These are phyloP conservation scores for Halcyon chelicuti DNA, from an alignment of 2,797 vertebrate genomes.

Conservation along the genomic window DNA sequence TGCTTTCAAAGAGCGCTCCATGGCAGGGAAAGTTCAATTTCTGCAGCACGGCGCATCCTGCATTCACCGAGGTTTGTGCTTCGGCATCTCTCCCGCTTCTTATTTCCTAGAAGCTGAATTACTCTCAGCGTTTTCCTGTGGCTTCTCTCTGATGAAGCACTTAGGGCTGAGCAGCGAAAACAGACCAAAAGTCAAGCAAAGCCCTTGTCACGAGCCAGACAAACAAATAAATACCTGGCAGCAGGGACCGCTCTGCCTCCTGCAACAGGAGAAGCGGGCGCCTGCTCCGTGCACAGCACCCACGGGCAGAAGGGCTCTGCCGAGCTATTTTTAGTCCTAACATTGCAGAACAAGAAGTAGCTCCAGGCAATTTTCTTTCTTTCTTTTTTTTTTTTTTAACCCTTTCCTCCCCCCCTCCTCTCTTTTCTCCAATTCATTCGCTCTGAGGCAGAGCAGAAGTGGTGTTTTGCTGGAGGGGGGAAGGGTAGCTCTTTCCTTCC, in stretches of 20 bases:
- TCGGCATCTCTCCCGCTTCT: neutral
- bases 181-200: neutral
- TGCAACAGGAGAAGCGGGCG: neutral
- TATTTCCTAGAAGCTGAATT: neutral
- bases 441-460: conserved; percentile 35
- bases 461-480: neutral
- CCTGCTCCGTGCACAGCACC: neutral
- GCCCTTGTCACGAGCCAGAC: neutral
- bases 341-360: conserved; percentile 36
- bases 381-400: neutral
- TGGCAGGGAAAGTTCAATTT: conserved; percentile 70
- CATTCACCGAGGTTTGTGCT: neutral
- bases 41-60: conserved; percentile 11
- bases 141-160: conserved; percentile 46
- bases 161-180: conserved; percentile 50
- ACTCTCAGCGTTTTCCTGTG: neutral
- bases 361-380: conserved; percentile 45
- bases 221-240: neutral
- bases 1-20: conserved; percentile 68
- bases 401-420: neutral
- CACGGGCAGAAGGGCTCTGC: conserved; percentile 4
- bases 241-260: neutral
- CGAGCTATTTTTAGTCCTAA: conserved; percentile 49
- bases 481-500: neutral
- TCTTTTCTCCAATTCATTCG: neutral